Evolutionary conservation across 2,888 invertebrate species (phyloP).

Genomic region (Stenotaenia linearis): DNA sequence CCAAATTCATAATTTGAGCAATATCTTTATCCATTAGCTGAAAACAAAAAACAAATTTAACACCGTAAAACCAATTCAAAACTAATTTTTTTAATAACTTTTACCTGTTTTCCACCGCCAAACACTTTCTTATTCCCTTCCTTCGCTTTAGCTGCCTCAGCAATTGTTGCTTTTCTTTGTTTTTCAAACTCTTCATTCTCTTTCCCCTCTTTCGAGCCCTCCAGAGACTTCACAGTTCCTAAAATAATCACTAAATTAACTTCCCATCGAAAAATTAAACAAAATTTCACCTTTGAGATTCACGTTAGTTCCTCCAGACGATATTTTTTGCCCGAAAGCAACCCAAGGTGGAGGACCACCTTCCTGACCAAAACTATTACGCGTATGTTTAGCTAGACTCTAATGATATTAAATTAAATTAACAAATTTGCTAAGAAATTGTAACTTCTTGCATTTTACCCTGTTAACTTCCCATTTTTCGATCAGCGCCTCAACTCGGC

Average conservation of each 20-base stretch:
- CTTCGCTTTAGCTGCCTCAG: constrained; percentile 66
- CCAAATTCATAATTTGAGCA: constrained; percentile 67
- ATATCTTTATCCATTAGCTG: constrained; percentile 44
- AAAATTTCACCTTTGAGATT: background rate
- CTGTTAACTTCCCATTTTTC: constrained; percentile 79
- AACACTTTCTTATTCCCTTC: constrained; percentile 44
- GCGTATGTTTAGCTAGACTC: constrained; percentile 30
- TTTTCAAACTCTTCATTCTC: constrained; percentile 80
- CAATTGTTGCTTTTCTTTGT: constrained; percentile 83
- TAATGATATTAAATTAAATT: background rate
- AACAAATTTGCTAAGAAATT: background rate
- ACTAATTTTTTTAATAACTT: background rate
- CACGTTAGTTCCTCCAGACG: background rate
- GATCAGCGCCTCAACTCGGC: constrained; percentile 70
- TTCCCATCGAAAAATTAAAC: background rate
- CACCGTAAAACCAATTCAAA: background rate
- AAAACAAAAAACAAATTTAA: background rate
- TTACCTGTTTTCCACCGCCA: constrained; percentile 43
- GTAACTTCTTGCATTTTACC: too few species aligned
- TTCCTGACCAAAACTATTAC: constrained; percentile 56
- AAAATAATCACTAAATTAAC: background rate
- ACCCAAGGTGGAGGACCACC: constrained; percentile 88
- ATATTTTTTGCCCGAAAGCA: constrained; percentile 74
- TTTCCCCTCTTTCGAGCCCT: constrained; percentile 51
- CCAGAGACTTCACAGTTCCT: constrained; percentile 41